Evolutionary conservation across 2,113 vertebrate genomes (phyloP), one percentile per base, ranked within the genome.

Genomic region (Delphinapterus leucas): DNA sequence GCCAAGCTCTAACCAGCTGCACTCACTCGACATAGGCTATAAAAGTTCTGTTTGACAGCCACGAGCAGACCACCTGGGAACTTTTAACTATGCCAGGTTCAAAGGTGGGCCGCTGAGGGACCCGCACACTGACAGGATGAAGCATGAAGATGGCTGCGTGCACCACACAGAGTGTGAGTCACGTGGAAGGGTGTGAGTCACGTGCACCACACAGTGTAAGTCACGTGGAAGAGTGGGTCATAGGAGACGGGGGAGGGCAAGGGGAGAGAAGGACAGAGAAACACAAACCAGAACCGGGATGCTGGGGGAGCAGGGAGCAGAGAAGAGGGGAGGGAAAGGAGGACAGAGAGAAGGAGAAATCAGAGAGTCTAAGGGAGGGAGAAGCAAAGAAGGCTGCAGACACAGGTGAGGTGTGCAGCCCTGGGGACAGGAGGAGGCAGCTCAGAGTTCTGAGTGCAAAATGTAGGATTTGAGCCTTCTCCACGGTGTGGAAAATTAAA

Each of bases 21-120:
- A 71, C 53, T 76, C 70, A 92, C 80, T 47, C 9, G 60, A 94
- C 84, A 65, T 53, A 74, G 70, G 55, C 63, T 44, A 44, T 58
- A 71, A 93, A 88, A 83, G 60, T 25, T 58, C 77, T 1, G 31
- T 38, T 5, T 79, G 67, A 94, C 79, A 74, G 91, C 83, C 92
- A 47, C 20, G 68, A 44, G 26, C 74, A 84, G 96, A 97, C 84
- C 96, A 61, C 97, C 96, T 90, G 97, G 97, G 94, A 88, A 88
- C 80, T 73, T 88, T 63, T 88, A 96, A 98, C 70, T 97, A 71
- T 97, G 96, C 84, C 94, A 93, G 76, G 49, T 67, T 80, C 93
- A 87, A 88, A 97, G 97, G 93, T 67, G 95, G 94, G 96, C 90
- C 96, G 96, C 1, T 3, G 90, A 81, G 96, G 94, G 96, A 81